A percentile compares a stretch with the other conserved stretches of the same genome.
Conservation (phyloP, 2,888 invertebrate genomes). For the Smittia aterrima region DNA sequence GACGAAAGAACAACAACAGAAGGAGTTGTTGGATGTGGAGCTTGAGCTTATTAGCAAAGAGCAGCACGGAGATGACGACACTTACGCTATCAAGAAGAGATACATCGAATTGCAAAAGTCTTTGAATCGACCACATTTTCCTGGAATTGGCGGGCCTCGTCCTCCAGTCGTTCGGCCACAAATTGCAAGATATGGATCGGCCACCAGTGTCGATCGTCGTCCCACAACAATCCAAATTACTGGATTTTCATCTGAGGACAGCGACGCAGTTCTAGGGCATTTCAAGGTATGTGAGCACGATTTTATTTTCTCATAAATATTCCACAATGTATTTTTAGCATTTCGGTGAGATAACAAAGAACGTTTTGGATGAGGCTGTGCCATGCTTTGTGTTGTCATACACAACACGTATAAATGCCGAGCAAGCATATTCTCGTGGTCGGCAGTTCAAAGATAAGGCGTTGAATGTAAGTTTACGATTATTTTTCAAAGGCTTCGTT, state of each 20-base stretch:
- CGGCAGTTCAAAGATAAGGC: slow-evolving; percentile 69
- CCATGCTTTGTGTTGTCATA: slow-evolving; percentile 58
- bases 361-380: slow-evolving; percentile 68
- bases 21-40: slow-evolving; percentile 87
- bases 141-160: slow-evolving; percentile 42
- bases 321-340: slow-evolving; percentile 59
- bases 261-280: slow-evolving; percentile 75
- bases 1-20: slow-evolving; percentile 78
- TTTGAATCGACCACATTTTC: slow-evolving; percentile 45
- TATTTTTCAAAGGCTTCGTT: not conserved
- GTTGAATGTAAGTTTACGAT: slow-evolving; percentile 64
- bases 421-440: slow-evolving; percentile 53
- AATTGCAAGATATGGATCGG: slow-evolving; percentile 50
- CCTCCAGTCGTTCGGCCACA: slow-evolving; percentile 47
- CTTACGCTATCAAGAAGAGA: slow-evolving; percentile 74
- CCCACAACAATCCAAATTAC: slow-evolving; percentile 83
- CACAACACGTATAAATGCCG: slow-evolving; percentile 53
- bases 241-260: slow-evolving; percentile 81
- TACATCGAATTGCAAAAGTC: slow-evolving; percentile 66
- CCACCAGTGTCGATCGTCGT: slow-evolving; percentile 72
- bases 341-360: slow-evolving; percentile 85
- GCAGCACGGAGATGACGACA: slow-evolving; percentile 79
- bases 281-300: slow-evolving; percentile 66
- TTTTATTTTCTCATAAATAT: not conserved
- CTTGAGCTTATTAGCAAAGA: slow-evolving; percentile 87